Percentiles rank a stretch among this genome's conserved stretches.
Evolutionary conservation across 2,888 invertebrate species (phyloP).

Genomic region (Lymantria monacha): DNA sequence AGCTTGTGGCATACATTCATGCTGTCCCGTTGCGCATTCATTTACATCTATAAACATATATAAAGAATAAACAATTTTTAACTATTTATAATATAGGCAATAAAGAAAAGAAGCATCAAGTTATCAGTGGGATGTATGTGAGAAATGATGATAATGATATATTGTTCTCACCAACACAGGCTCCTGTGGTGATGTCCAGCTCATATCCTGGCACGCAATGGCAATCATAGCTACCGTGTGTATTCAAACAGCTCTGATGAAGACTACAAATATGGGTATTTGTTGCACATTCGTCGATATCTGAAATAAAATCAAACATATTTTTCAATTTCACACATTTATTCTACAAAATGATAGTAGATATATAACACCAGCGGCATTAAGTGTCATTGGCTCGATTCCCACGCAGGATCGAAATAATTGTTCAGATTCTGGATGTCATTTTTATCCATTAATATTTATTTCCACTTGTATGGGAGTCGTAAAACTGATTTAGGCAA

Average conservation of each 20-base stretch:
- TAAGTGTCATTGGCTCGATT: no score
- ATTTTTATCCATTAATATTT: no score
- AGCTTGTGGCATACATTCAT: slow-evolving; percentile 85
- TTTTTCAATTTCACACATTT: neutral
- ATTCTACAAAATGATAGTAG: neutral
- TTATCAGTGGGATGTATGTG: neutral
- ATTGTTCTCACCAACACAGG: slow-evolving; percentile 60
- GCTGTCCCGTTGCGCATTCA: slow-evolving; percentile 89
- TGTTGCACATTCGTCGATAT: slow-evolving; percentile 91
- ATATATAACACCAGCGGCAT: neutral
- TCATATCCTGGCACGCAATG: slow-evolving; percentile 68
- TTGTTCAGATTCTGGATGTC: no score
- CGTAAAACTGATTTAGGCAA: no score
- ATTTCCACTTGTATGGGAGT: no score
- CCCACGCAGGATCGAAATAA: no score
- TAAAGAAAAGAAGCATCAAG: neutral
- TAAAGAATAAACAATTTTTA: neutral
- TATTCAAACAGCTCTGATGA: slow-evolving; percentile 70
- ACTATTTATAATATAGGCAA: no score
- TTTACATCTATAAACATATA: slow-evolving; percentile 84
- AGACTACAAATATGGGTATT: slow-evolving; percentile 70
- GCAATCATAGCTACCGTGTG: slow-evolving; percentile 73
- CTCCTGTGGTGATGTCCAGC: slow-evolving; percentile 57
- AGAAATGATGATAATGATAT: neutral
- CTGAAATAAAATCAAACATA: slow-evolving; percentile 55